These are phyloP conservation scores for Rhynchotus rufescens DNA, from an alignment of 2,797 vertebrate species.

Conservation along the genomic window DNA sequence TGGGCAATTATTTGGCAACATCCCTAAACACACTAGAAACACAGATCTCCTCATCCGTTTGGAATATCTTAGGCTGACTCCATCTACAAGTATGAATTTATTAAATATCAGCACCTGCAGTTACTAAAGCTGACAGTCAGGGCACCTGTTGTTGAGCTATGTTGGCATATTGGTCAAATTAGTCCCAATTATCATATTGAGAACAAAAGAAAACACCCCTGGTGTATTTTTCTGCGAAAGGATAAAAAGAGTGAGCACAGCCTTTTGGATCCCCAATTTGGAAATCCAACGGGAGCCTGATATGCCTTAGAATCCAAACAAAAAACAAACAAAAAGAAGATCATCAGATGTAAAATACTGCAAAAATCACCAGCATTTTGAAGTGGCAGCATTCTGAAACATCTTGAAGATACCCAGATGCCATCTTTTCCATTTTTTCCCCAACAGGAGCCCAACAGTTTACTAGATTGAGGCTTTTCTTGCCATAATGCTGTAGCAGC, in stretches of 20 bases:
- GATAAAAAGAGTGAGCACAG: neutral
- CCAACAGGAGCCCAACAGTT: neutral
- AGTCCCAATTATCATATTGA: neutral
- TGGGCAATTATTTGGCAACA: neutral
- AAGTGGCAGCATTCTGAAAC: neutral
- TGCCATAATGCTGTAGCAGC: neutral
- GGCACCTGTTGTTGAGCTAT: neutral
- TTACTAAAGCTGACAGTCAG: neutral
- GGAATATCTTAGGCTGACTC: neutral
- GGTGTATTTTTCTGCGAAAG: neutral
- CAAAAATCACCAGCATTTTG: neutral
- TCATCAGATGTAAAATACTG: neutral
- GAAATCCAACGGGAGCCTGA: neutral
- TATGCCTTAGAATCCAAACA: fast-evolving
- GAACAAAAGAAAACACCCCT: neutral
- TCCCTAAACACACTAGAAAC: neutral
- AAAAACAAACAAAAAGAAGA: neutral
- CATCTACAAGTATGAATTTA: neutral
- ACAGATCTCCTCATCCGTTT: neutral
- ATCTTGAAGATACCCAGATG: neutral
- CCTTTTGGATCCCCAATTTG: neutral
- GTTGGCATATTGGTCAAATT: neutral
- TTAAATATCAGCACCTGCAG: neutral
- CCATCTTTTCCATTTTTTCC: neutral
- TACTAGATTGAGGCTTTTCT: constrained; percentile 8